Conservation (phyloP, 2,888 invertebrate species). For the Drosophila anomalipes region DNA sequence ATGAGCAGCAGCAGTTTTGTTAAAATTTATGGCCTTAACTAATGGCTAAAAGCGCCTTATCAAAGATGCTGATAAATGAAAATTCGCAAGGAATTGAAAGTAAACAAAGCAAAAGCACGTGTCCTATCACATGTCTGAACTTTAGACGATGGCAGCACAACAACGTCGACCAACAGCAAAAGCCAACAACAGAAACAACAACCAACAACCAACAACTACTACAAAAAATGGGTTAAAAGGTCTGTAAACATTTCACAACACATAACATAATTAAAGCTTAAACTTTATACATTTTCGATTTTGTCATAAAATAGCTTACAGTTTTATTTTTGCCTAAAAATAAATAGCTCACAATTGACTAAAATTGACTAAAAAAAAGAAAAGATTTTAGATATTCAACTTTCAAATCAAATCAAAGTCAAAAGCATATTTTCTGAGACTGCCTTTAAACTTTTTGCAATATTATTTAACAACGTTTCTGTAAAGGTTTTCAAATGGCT, state of each 20-base stretch:
- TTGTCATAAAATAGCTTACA: background rate
- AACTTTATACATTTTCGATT: background rate
- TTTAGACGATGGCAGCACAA: background rate
- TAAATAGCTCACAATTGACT: background rate
- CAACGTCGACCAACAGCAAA: background rate
- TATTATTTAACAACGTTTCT: too few species aligned
- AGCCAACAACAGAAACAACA: background rate
- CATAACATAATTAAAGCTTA: background rate
- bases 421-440: background rate
- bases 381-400: background rate
- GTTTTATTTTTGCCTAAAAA: background rate
- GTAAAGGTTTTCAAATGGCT: too few species aligned
- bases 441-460: too few species aligned
- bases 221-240: constrained; percentile 3
- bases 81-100: background rate
- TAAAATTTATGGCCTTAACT: constrained; percentile 33
- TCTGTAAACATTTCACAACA: background rate
- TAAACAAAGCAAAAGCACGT: background rate
- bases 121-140: background rate
- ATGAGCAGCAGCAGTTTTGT: constrained; percentile 2
- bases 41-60: constrained; percentile 15
- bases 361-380: too few species aligned
- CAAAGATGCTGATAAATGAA: constrained; percentile 12
- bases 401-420: too few species aligned
- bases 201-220: background rate